Evolutionary conservation across 2,113 vertebrate species (phyloP), one percentile per base, ranked within the genome.

Genomic region (Amazona guildingii): DNA sequence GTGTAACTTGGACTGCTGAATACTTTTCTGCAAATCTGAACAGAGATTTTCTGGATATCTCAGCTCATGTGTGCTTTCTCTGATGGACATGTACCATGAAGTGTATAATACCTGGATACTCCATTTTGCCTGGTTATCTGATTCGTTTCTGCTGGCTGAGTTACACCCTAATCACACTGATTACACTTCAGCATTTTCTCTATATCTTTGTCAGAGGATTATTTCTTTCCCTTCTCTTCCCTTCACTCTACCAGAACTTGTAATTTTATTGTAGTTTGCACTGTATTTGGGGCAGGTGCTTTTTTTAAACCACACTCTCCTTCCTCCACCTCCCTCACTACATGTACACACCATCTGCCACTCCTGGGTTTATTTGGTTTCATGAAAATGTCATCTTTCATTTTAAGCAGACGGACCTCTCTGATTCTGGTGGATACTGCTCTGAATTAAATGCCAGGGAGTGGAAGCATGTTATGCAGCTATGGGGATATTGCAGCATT

Each of bases 341-440:
- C 67, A 63, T 55, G 35, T 43, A 78, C 88, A 84, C 93, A 83
- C 89, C 95, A 96, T 97, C 96, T 97, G 95, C 90, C 52, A 23
- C 61, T 85, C 62, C 82, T n/a, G 62, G 62, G 13, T 73, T 96
- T 88, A 17, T 76, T 43, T 73, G 44, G 33, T 87, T 92, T 10
- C 31, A 4, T 44, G 67, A 62, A 97, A 97, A 97, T 94, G 90
- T 92, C 92, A 86, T 68, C 48, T 62, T 76, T 69, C 82, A 10
- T 44, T 85, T 9, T 5, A 51, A 83, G 85, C 92, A 93, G 72
- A 69, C 1, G 0, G 72, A 64, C 66, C 59, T 75, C 64, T 88
- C 66, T 55, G 76, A 68, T 88, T 76, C 88, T 90, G 88, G 85
- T 76, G 85, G 72, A 3, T 88, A 4, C 57, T 35, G 52, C 85